phyloP scores from a whole-genome alignment of 2,797 vertebrate genomes.

The Podargus strigoides region DNA sequence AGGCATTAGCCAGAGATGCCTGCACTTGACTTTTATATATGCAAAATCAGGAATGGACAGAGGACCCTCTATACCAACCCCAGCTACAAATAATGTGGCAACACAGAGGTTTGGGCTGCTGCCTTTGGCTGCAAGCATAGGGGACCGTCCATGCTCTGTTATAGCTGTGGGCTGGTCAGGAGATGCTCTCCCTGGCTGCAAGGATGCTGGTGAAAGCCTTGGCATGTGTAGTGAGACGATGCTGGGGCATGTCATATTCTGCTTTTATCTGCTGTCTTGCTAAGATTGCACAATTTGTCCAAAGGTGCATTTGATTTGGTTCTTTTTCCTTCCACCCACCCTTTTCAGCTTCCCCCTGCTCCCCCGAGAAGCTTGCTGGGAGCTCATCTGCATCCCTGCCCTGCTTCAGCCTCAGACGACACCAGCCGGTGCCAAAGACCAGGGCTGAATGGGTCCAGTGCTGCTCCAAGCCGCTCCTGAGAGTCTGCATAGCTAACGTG shows the following conservation, averaged over 20 bases:
- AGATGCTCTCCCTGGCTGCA: not conserved
- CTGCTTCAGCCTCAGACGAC: accelerated
- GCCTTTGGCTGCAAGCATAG: not conserved
- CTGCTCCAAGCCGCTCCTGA: not conserved
- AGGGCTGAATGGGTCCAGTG: accelerated
- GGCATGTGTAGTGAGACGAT: not conserved
- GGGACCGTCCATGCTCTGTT: not conserved
- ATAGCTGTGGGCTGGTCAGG: not conserved
- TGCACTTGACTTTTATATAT: not conserved
- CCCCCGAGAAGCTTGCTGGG: accelerated
- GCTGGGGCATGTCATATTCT: not conserved
- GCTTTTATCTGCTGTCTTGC: not conserved
- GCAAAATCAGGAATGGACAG: not conserved
- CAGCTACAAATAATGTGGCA: not conserved
- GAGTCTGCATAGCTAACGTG: not conserved
- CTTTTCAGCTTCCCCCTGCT: not conserved
- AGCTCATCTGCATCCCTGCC: not conserved
- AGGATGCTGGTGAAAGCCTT: not conserved
- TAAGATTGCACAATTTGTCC: not conserved
- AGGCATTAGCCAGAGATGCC: not conserved
- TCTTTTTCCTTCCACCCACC: not conserved
- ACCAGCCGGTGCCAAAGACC: not conserved
- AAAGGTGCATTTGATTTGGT: not conserved
- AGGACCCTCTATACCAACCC: not conserved
- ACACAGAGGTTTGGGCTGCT: accelerated